A percentile compares a stretch with the other conserved stretches of the same genome.
These are phyloP conservation scores for Agonopterix heracliana DNA, from an alignment of 2,888 invertebrate genomes.

Conservation along the genomic window DNA sequence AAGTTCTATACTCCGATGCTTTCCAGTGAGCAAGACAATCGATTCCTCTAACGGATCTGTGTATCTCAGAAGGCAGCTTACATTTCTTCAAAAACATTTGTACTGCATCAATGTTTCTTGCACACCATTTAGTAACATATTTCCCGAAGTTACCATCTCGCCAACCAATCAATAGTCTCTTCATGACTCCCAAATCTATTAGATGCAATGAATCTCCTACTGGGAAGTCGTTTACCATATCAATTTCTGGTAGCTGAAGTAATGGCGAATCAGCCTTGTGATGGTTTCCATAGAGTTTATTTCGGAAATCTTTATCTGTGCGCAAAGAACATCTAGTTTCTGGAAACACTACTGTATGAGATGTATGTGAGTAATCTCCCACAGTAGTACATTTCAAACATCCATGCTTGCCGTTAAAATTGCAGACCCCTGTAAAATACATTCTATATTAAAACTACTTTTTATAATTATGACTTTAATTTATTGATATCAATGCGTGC, in stretches of 20 bases:
- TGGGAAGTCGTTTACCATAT: constrained; percentile 19
- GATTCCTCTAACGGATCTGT: constrained; percentile 14
- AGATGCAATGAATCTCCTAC: constrained; percentile 17
- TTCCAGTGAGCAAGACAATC: constrained; percentile 18
- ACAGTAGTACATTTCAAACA: constrained; percentile 18
- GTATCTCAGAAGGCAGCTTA: constrained; percentile 18
- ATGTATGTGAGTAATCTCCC: constrained; percentile 21
- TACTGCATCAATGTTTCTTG: constrained; percentile 12
- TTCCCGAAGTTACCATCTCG: constrained; percentile 12
- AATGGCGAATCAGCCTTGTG: constrained; percentile 10
- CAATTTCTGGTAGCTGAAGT: constrained; percentile 10
- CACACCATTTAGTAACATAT: constrained; percentile 8
- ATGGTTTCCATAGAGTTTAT: constrained; percentile 6
- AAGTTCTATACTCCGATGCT: constrained; percentile 17
- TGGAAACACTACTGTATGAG: constrained; percentile 15
- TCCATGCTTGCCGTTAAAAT: constrained; percentile 17
- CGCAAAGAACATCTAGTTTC: constrained; percentile 1
- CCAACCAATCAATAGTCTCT: constrained; percentile 14
- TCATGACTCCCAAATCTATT: constrained; percentile 18
- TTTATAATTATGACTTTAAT: background rate
- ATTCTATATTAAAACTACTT: background rate
- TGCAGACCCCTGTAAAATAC: constrained; percentile 13
- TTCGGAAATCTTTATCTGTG: constrained; percentile 7
- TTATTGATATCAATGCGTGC: too few species aligned
- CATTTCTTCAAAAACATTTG: constrained; percentile 9